phyloP scores from a whole-genome alignment of 2,113 vertebrate species.

The Lipophrys pholis region DNA sequence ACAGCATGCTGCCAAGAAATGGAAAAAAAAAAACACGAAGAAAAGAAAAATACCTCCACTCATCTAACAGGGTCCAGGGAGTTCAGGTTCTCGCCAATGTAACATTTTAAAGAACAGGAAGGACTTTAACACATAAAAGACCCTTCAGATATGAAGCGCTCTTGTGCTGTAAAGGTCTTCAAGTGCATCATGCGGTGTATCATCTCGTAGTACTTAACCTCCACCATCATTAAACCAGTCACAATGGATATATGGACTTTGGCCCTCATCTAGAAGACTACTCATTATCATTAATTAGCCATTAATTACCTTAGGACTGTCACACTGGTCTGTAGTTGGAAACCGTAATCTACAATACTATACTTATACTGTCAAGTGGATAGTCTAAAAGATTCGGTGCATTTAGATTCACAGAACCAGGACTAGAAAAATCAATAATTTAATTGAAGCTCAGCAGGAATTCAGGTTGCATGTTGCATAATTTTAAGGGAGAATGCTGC shows the following conservation, averaged over 20 bases:
- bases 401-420: neutral
- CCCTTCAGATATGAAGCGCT: conserved; percentile 22
- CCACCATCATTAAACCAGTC: conserved; percentile 49
- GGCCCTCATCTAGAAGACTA: conserved; percentile 29
- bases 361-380: neutral
- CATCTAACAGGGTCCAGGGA: conserved; percentile 17
- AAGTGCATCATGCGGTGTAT: conserved; percentile 13
- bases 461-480: neutral
- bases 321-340: conserved; percentile 1
- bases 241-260: conserved; percentile 4
- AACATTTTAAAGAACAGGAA: neutral
- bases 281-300: conserved; percentile 47
- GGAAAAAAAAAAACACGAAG: neutral
- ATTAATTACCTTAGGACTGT: conserved; percentile 30
- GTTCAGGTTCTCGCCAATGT: conserved; percentile 19
- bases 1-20: conserved; percentile 10
- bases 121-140: conserved; percentile 26
- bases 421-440: neutral
- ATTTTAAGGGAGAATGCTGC: neutral
- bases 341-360: neutral
- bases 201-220: conserved; percentile 40
- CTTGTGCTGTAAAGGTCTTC: conserved; percentile 31
- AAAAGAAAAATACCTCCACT: too few species aligned
- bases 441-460: neutral
- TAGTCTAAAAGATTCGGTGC: neutral